Conservation (phyloP, 2,797 vertebrate genomes). For the Neoniphon sammara region DNA sequence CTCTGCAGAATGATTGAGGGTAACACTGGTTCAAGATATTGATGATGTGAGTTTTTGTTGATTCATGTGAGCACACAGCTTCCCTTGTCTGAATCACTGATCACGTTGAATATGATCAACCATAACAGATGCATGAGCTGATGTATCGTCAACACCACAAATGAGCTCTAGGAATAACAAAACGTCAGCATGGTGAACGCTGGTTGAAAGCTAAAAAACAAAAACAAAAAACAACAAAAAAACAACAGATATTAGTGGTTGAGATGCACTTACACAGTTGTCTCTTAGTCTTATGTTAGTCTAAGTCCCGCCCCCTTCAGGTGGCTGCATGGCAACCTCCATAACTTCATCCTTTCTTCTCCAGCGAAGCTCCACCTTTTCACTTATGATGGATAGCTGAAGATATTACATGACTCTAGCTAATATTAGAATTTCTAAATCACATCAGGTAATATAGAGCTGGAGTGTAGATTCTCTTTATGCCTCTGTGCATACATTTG, state of each 20-base stretch:
- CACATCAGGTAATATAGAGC: conserved; percentile 17
- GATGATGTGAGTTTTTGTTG: no score
- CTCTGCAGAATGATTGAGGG: no score
- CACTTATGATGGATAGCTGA: conserved; percentile 34
- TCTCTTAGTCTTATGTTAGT: conserved; percentile 27
- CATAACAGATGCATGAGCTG: no score
- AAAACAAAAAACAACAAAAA: no score
- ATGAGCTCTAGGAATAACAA: no score
- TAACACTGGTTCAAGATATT: no score
- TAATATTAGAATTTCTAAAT: conserved; percentile 15
- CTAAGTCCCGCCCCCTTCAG: conserved; percentile 43
- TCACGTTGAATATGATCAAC: no score
- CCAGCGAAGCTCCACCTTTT: conserved; percentile 31
- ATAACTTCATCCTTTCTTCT: conserved; percentile 53
- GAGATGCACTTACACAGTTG: background rate
- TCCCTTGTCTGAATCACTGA: no score
- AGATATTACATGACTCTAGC: conserved; percentile 11
- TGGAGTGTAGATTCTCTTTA: conserved; percentile 15
- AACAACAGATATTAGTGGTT: background rate
- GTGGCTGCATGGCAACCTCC: conserved; percentile 71
- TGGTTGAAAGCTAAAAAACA: no score
- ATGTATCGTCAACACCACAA: no score
- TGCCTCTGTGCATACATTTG: conserved; percentile 26
- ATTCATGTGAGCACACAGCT: no score
- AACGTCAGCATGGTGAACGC: no score